phyloP scores from a whole-genome alignment of 2,888 invertebrate genomes.

The Eupithecia inturbata region DNA sequence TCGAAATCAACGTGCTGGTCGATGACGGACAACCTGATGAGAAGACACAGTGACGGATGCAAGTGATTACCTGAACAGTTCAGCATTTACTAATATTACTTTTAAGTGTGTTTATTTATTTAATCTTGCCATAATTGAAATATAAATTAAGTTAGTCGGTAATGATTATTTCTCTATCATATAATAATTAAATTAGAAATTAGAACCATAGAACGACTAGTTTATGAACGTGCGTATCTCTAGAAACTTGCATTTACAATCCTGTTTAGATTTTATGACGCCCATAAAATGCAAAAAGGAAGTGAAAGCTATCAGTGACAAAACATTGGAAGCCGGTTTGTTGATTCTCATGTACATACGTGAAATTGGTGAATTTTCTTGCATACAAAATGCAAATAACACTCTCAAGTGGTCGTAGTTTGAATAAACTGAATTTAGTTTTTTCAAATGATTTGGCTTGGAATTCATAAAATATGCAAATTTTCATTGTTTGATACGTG shows the following conservation, averaged over 20 bases:
- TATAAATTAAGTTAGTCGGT: background rate
- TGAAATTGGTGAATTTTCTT: slow-evolving; percentile 2
- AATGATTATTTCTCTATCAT: background rate
- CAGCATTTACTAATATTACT: slow-evolving; percentile 52
- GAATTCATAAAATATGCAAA: background rate
- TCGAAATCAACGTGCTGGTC: slow-evolving; percentile 73
- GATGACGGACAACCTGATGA: slow-evolving; percentile 75
- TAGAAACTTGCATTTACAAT: background rate
- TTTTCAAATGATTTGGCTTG: background rate
- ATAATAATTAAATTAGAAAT: background rate
- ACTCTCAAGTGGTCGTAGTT: background rate
- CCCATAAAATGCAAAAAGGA: slow-evolving; percentile 24
- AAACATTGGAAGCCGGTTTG: slow-evolving; percentile 9
- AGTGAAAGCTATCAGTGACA: slow-evolving; percentile 35
- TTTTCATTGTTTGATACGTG: too few relatives aligned
- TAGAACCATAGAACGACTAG: background rate
- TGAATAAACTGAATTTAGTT: background rate
- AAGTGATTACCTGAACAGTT: slow-evolving; percentile 39
- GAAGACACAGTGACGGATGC: slow-evolving; percentile 42
- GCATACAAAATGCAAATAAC: background rate
- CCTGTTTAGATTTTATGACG: slow-evolving; percentile 13
- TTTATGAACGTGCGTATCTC: background rate
- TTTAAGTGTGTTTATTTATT: slow-evolving; percentile 52
- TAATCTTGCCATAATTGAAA: slow-evolving; percentile 70
- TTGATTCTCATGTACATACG: background rate